phyloP scores from a whole-genome alignment of 1,140 invertebrate species.

The Drosophila punjabiensis region DNA sequence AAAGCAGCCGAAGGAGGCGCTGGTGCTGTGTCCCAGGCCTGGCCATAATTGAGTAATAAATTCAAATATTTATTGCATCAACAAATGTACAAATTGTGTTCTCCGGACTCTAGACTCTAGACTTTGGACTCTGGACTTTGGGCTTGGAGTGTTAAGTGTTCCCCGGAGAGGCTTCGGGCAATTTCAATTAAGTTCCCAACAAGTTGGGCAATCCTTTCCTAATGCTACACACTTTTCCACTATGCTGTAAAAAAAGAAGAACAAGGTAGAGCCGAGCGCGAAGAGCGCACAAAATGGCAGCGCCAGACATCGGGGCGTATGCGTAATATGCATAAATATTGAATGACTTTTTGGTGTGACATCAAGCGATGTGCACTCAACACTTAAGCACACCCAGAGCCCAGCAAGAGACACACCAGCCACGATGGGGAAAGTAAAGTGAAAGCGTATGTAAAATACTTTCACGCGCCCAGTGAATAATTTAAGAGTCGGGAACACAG shows the following conservation, averaged over 20 bases:
- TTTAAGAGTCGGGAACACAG: conserved; percentile 45
- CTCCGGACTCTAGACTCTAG: neutral
- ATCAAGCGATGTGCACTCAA: conserved; percentile 61
- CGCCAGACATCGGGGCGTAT: conserved; percentile 35
- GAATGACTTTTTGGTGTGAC: conserved; percentile 63
- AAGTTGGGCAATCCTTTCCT: conserved; percentile 39
- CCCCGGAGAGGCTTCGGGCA: conserved; percentile 18
- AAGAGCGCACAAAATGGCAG: neutral
- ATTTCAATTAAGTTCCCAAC: conserved; percentile 67
- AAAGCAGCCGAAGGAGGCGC: conserved; percentile 33
- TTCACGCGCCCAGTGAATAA: conserved; percentile 65
- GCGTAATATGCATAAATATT: conserved; percentile 64
- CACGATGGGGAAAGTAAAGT: conserved; percentile 32
- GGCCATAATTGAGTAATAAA: conserved; percentile 70
- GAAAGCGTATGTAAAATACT: conserved; percentile 65
- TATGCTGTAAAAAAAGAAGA: conserved; percentile 14
- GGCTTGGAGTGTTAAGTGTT: conserved; percentile 49
- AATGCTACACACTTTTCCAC: conserved; percentile 59
- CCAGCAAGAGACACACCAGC: neutral
- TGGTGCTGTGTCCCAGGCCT: neutral
- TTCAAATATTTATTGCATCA: conserved; percentile 71
- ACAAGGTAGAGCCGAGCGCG: neutral
- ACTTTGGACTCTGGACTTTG: neutral
- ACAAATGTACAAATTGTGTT: conserved; percentile 62
- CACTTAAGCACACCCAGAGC: conserved; percentile 37